These are phyloP conservation scores for Electrona antarctica DNA, from an alignment of 2,113 vertebrate species.

Conservation along the genomic window DNA sequence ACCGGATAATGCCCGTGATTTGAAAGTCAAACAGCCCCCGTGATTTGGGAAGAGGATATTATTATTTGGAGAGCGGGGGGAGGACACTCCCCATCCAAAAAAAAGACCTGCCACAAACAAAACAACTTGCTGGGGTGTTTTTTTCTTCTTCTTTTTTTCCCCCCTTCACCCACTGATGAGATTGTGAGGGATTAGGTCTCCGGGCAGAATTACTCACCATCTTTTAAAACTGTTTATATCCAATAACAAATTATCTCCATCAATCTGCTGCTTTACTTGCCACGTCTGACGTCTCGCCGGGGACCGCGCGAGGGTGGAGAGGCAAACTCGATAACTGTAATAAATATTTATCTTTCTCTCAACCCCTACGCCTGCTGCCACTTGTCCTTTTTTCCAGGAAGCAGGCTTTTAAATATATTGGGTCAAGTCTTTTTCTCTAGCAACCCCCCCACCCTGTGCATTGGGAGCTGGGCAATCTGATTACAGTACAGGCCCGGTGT, in stretches of 20 bases:
- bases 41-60: constrained; percentile 75
- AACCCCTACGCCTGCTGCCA: constrained; percentile 77
- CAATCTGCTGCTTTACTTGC: constrained; percentile 78
- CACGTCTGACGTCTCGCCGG: constrained; percentile 68
- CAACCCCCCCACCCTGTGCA: constrained; percentile 74
- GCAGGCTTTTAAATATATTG: constrained; percentile 85
- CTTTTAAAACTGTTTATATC: constrained; percentile 82
- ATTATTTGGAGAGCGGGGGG: constrained; percentile 62
- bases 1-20: constrained; percentile 77
- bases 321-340: constrained; percentile 80
- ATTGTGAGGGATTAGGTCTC: constrained; percentile 78
- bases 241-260: constrained; percentile 81
- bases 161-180: constrained; percentile 69
- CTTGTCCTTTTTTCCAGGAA: constrained; percentile 79
- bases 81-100: neutral
- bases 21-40: constrained; percentile 76
- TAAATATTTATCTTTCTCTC: constrained; percentile 85
- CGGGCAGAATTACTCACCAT: constrained; percentile 76
- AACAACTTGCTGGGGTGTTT: constrained; percentile 72
- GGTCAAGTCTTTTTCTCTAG: constrained; percentile 76
- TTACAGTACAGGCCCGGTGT: constrained; percentile 80
- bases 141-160: constrained; percentile 69
- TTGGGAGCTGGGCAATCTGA: constrained; percentile 80
- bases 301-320: constrained; percentile 70
- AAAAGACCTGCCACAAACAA: constrained; percentile 71